Conservation (phyloP, 2,113 vertebrate genomes). For the Bubalus kerabau region DNA sequence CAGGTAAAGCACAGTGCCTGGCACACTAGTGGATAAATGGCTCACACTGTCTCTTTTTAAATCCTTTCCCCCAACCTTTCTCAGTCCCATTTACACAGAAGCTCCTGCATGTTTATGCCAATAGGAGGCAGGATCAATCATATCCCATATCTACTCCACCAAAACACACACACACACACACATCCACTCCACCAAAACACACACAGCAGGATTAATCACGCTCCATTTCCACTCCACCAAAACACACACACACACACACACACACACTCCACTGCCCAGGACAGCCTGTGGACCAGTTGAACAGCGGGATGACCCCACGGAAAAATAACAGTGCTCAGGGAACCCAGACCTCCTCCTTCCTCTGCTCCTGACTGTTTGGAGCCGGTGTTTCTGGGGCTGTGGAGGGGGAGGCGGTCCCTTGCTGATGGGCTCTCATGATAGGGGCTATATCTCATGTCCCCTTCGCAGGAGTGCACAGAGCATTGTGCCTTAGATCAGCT, state of each 20-base stretch:
- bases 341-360: background rate
- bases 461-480: conserved; percentile 64
- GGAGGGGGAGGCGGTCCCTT: background rate
- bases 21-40: rapidly evolving
- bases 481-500: conserved; percentile 72
- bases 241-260: background rate
- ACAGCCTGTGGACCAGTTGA: background rate
- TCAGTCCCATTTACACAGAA: background rate
- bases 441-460: conserved; percentile 49
- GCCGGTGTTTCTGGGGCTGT: background rate
- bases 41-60: background rate
- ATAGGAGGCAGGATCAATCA: background rate
- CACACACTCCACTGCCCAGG: background rate
- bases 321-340: background rate
- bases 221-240: background rate
- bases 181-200: background rate
- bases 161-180: background rate
- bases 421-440: conserved; percentile 39
- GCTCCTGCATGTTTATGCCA: background rate
- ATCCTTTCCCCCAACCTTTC: background rate
- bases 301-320: background rate
- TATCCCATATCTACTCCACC: background rate
- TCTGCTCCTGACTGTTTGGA: background rate
- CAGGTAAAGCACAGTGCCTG: background rate
- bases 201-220: background rate